Evolutionary conservation across 2,797 vertebrate species (phyloP).

Genomic region (Chromis chromis): DNA sequence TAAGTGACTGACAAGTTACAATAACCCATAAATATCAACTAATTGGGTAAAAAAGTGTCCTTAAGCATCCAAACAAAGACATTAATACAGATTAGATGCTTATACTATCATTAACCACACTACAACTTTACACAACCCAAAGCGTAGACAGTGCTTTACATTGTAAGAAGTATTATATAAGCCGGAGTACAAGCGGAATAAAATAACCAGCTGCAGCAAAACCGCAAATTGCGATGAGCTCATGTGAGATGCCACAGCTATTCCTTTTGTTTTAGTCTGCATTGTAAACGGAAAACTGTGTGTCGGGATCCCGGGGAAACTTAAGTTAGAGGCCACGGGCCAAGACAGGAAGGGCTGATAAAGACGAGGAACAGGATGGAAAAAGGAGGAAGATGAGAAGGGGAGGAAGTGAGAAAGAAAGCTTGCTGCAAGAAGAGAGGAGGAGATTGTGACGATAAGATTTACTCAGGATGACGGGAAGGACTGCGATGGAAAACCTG

Average conservation of each 20-base stretch:
- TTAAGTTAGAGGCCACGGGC: constrained; percentile 19
- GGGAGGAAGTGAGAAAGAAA: constrained; percentile 3
- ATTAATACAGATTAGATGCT: not conserved
- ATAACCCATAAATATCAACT: not conserved
- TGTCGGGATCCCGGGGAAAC: constrained; percentile 23
- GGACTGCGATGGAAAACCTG: constrained; percentile 33
- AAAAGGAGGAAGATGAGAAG: constrained; percentile 12
- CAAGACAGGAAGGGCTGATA: constrained; percentile 40
- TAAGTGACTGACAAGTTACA: constrained; percentile 10
- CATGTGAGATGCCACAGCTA: constrained; percentile 53
- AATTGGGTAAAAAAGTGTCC: not conserved
- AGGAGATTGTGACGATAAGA: constrained; percentile 7
- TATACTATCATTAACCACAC: not conserved
- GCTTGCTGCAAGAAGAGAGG: not conserved
- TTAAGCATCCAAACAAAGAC: not conserved
- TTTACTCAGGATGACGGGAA: constrained; percentile 38
- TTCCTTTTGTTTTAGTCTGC: constrained; percentile 46
- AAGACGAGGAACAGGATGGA: constrained; percentile 31
- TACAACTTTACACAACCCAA: not conserved
- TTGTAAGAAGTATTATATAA: constrained; percentile 11
- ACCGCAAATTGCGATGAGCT: constrained; percentile 53
- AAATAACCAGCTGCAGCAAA: constrained; percentile 32
- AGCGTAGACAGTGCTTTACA: not conserved
- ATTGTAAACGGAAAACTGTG: constrained; percentile 55
- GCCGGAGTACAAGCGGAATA: constrained; percentile 4